Evolutionary conservation across 2,797 vertebrate genomes (phyloP).

Genomic region (Crenuchus spilurus): DNA sequence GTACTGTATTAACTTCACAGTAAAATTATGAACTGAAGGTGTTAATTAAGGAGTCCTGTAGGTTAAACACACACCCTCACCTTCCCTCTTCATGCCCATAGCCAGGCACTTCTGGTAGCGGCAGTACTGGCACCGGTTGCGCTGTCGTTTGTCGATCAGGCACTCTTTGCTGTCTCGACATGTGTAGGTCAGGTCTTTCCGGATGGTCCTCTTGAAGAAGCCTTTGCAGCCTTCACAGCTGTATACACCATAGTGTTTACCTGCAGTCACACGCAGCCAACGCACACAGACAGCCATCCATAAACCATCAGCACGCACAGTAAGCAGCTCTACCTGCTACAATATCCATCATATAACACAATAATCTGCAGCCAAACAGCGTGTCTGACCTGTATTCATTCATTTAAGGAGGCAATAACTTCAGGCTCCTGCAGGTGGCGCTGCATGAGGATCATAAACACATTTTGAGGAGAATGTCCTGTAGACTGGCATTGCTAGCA

Average conservation of each 20-base stretch:
- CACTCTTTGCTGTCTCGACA: conserved; percentile 94
- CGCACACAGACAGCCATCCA: conserved; percentile 6
- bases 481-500: too few species aligned
- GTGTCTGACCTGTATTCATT: too few species aligned
- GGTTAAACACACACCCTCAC: conserved; percentile 62
- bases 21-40: too few species aligned
- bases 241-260: conserved; percentile 94
- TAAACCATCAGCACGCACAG: not conserved
- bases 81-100: conserved; percentile 97
- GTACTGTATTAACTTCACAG: too few species aligned
- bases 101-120: conserved; percentile 93
- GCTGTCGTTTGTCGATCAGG: conserved; percentile 94
- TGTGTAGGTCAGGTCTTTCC: conserved; percentile 93
- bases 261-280: conserved; percentile 64
- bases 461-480: too few species aligned
- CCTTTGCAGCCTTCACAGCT: conserved; percentile 97
- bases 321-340: not conserved
- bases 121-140: conserved; percentile 96
- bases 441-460: too few species aligned
- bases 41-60: too few species aligned
- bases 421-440: too few species aligned
- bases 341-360: too few species aligned
- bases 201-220: conserved; percentile 94
- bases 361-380: too few species aligned
- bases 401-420: too few species aligned